These are phyloP conservation scores for Anseranas semipalmata DNA, from an alignment of 2,113 vertebrate species.

Conservation along the genomic window DNA sequence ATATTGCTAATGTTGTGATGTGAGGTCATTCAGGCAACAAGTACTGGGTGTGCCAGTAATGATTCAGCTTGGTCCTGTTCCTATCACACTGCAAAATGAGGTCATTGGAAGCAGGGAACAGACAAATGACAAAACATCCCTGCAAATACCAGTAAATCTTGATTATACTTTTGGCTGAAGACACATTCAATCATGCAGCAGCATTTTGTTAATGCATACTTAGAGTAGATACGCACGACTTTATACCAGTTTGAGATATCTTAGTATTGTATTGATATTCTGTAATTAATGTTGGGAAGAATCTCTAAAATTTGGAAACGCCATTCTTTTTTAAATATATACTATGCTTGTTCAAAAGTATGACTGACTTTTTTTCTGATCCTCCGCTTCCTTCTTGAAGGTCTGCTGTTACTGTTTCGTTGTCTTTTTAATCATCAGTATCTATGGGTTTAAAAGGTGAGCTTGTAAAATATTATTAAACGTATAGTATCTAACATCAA, in stretches of 20 bases:
- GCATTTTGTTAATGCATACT: neutral
- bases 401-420: neutral
- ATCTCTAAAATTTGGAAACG: neutral
- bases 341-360: neutral
- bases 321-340: neutral
- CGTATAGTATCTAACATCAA: neutral
- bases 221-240: neutral
- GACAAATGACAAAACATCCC: neutral
- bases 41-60: neutral
- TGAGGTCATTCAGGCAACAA: neutral
- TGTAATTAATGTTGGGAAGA: neutral
- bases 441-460: neutral
- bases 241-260: neutral
- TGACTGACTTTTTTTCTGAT: fast-evolving
- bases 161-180: neutral
- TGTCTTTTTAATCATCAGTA: neutral
- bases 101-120: neutral
- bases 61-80: neutral
- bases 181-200: neutral
- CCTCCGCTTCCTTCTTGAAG: neutral
- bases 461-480: neutral
- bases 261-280: neutral
- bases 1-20: neutral
- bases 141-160: neutral
- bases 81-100: neutral